Conservation (phyloP, 2,888 invertebrate species). For the Vannuccia rotundouncinata region DNA sequence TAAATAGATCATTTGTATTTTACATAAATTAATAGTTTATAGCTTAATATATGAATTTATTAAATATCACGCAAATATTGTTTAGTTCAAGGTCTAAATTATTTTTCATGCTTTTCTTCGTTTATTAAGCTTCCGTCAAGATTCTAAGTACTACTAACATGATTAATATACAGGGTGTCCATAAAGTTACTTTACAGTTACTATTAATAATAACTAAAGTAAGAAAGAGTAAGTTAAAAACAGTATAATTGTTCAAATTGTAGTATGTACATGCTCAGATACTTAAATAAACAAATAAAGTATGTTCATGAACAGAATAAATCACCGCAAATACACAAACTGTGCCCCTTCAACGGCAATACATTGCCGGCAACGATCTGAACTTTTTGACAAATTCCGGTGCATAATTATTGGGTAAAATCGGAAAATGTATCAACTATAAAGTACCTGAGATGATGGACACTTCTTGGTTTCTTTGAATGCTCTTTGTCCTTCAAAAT, state of each 20-base stretch:
- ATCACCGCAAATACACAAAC: neutral
- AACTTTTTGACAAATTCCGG: neutral
- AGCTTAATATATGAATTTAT: no score
- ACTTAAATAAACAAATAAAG: no score
- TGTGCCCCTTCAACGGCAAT: neutral
- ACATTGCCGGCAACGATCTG: neutral
- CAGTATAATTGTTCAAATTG: neutral
- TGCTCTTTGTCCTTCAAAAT: neutral
- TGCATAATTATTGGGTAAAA: neutral
- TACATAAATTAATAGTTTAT: no score
- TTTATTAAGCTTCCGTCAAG: no score
- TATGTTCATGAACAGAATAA: no score
- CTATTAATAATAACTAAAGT: neutral
- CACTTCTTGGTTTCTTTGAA: neutral
- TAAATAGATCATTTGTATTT: no score
- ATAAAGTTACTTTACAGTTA: neutral
- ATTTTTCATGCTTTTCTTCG: no score
- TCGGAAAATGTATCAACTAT: neutral
- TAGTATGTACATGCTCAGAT: no score
- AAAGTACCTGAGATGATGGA: neutral
- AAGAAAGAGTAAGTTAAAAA: neutral
- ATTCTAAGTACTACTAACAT: no score
- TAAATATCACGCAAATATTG: no score
- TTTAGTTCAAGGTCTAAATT: no score
- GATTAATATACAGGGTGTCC: neutral